Evolutionary conservation across 2,113 vertebrate genomes (phyloP).

Genomic region (Cololabis saira): DNA sequence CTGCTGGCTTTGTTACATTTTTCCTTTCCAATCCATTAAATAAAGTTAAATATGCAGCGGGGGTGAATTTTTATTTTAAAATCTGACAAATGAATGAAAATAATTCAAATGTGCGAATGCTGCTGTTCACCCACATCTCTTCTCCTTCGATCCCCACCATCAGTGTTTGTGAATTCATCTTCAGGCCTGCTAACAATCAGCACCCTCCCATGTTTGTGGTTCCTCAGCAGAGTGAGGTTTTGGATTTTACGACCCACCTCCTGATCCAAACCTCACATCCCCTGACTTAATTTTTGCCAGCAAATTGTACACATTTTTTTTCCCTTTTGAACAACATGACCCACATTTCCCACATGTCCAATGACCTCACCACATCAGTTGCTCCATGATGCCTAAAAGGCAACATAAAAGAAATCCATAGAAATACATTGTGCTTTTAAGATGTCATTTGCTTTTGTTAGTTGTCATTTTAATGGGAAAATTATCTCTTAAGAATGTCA

Average conservation of each 20-base stretch:
- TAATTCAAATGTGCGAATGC: neutral
- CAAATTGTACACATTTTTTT: slow-evolving; percentile 13
- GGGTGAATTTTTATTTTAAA: neutral
- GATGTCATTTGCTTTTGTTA: slow-evolving; percentile 1
- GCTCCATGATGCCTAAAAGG: neutral
- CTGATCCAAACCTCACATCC: neutral
- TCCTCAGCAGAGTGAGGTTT: slow-evolving; percentile 34
- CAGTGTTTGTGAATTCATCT: slow-evolving; percentile 22
- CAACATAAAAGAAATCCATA: neutral
- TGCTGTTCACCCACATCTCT: neutral
- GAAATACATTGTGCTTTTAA: neutral
- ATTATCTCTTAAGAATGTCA: slow-evolving; percentile 11
- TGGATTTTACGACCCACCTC: slow-evolving; percentile 43
- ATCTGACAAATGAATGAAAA: neutral
- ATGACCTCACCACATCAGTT: slow-evolving; percentile 4
- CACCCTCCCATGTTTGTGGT: slow-evolving; percentile 39
- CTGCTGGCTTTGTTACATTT: too few relatives aligned
- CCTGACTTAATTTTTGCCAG: neutral
- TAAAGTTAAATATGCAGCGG: too few relatives aligned
- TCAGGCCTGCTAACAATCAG: slow-evolving; percentile 29
- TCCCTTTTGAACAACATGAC: slow-evolving; percentile 1
- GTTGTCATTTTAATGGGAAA: slow-evolving; percentile 2
- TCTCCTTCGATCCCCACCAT: neutral
- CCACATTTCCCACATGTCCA: slow-evolving; percentile 9
- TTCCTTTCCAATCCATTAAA: too few relatives aligned